Evolutionary conservation across 2,888 invertebrate genomes (phyloP).

Genomic region (Drosophila niveifrons): DNA sequence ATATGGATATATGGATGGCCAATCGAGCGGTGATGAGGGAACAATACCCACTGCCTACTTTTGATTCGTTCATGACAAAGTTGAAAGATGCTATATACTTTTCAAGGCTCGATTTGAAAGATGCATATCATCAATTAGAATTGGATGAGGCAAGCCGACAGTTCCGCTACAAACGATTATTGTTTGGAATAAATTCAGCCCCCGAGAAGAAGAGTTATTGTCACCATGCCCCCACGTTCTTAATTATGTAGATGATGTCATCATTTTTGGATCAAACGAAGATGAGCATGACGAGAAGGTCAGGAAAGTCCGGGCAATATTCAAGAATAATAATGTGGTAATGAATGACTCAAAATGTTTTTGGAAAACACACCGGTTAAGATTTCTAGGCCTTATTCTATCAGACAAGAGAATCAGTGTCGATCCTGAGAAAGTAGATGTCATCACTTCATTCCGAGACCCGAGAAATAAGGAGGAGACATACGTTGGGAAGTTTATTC

Average conservation of each 20-base stretch:
- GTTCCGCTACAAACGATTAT: not conserved
- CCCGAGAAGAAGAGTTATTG: not conserved
- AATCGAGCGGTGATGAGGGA: not conserved
- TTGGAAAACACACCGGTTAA: conserved; percentile 1
- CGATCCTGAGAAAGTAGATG: conserved; percentile 5
- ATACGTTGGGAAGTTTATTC: conserved; percentile 3
- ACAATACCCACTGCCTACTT: not conserved
- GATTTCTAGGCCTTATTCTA: conserved; percentile 16
- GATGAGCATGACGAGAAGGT: conserved; percentile 2
- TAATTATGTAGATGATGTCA: conserved; percentile 6
- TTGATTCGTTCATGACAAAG: not conserved
- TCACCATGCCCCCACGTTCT: not conserved
- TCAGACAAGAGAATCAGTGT: conserved; percentile 14
- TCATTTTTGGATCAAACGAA: conserved; percentile 5
- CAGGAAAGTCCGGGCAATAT: not conserved
- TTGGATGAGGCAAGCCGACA: not conserved
- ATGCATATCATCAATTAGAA: not conserved
- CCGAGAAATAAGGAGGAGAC: conserved; percentile 13
- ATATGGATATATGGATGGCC: not conserved
- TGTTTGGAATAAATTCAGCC: not conserved
- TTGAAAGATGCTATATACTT: not conserved
- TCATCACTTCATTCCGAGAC: conserved; percentile 7
- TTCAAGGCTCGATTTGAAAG: conserved; percentile 5
- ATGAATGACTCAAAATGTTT: not conserved
- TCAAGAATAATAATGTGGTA: conserved; percentile 2